phyloP scores from a whole-genome alignment of 2,888 invertebrate genomes.

The Zeuzera pyrina region DNA sequence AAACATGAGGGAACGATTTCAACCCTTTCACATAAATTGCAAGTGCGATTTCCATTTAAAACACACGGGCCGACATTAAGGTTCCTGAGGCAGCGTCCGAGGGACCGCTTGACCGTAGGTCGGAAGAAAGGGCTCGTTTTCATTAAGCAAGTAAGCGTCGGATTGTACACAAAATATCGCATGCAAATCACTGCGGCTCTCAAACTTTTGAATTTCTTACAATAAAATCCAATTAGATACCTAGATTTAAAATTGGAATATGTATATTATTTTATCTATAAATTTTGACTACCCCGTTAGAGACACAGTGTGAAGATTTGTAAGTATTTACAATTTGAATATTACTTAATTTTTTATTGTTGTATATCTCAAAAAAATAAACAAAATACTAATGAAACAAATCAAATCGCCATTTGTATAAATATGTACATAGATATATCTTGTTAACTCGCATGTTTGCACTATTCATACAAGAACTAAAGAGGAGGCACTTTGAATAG shows the following conservation, averaged over 20 bases:
- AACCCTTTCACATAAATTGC: slow-evolving; percentile 68
- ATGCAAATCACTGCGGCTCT: slow-evolving; percentile 26
- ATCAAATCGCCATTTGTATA: too few relatives aligned
- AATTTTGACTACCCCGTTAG: too few relatives aligned
- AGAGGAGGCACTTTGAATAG: too few relatives aligned
- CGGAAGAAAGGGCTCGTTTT: slow-evolving; percentile 69
- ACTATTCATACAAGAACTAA: too few relatives aligned
- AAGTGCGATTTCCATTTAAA: slow-evolving; percentile 62
- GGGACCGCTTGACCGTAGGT: slow-evolving; percentile 43
- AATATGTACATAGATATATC: too few relatives aligned
- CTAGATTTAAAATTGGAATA: background rate
- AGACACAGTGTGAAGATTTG: too few relatives aligned
- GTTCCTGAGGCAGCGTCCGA: slow-evolving; percentile 38
- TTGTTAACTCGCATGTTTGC: too few relatives aligned
- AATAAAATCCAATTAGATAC: background rate
- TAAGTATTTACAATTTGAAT: too few relatives aligned
- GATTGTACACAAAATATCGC: slow-evolving; percentile 49
- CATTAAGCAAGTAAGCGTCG: slow-evolving; percentile 56
- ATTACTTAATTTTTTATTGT: too few relatives aligned
- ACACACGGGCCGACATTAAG: slow-evolving; percentile 47
- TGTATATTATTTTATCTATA: background rate
- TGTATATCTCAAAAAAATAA: too few relatives aligned
- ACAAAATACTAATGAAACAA: too few relatives aligned
- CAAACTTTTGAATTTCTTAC: slow-evolving; percentile 28
- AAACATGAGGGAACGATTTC: slow-evolving; percentile 47